Base-by-base conservation (phyloP, 2,888 invertebrate genomes). In the Agrotis ipsilon region DNA sequence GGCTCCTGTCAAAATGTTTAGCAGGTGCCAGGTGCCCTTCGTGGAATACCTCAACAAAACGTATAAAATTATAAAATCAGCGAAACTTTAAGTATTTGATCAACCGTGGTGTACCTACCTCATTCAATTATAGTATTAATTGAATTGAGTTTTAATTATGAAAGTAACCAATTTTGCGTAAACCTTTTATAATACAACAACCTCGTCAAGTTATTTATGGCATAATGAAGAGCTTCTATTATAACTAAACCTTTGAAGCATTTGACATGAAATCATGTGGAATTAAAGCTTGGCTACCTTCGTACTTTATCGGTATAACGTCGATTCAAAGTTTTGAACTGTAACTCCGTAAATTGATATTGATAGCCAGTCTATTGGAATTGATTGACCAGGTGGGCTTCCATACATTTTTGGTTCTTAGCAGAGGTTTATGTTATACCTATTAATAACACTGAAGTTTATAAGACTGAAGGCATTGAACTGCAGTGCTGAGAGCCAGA, bases 301-400 rank as follows among this genome's bases (percentile, higher is more conserved):
- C n/a, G 18, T 61, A 66, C 39, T 78, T 57, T 69, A 80, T 59
- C 54, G 60, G 39, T 73, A 57, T 45, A 71, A 65, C 58, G 49
- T 68, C 54, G 19, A 69, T 70, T 57, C 62, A 51, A 73, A 80
- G 55, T 80, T 80, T 76, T 61, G 32, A 60, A 66, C 65, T 71
- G 46, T 24, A 68, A 80, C 66, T 68, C 48, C 19, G 46, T 68
- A 71, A 73, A 77, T 77, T 77, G 57, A 72, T 70, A 72, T 70
- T 65, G 65, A 66, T 75, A 67, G 49, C 46, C n/a, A n/a, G 39
- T 24, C 48, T 60, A 63, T 65, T 70, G 65, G 11, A 66, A 79
- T 64, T 64, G 67, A 69, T 70, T 57, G 64, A 64, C 19, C 39
- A 48, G 45, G 21, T 19, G 51, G 24, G 21, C 21, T 51, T 64